A percentile compares a stretch with the other conserved stretches of the same genome.
These are phyloP conservation scores for Selenia dentaria DNA, from an alignment of 2,888 invertebrate species.

Conservation along the genomic window DNA sequence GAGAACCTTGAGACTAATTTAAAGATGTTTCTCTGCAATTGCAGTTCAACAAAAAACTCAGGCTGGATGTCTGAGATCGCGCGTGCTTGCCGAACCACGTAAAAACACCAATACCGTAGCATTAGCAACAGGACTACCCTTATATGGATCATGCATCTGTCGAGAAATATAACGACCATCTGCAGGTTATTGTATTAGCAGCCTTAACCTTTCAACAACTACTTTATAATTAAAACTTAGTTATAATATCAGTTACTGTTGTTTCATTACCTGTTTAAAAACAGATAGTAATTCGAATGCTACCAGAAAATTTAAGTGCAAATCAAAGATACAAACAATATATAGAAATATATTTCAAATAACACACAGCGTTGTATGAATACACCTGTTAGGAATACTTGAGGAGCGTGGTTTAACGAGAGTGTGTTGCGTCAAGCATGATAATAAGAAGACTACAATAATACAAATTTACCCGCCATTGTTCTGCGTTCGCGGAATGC, in stretches of 20 bases:
- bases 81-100: constrained; percentile 40
- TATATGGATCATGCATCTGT: constrained; percentile 33
- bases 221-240: constrained; percentile 16
- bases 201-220: constrained; percentile 23
- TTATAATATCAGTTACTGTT: constrained; percentile 4
- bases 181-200: constrained; percentile 27
- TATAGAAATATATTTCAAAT: constrained; percentile 53
- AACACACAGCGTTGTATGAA: constrained; percentile 54
- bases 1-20: constrained; percentile 34
- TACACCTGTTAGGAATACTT: constrained; percentile 53
- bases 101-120: constrained; percentile 41
- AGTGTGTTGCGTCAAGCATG: constrained; percentile 74
- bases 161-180: constrained; percentile 26
- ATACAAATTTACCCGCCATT: constrained; percentile 82
- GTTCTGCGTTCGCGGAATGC: constrained; percentile 78
- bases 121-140: constrained; percentile 20
- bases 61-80: constrained; percentile 27
- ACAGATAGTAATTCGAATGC: constrained; percentile 9
- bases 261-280: constrained; percentile 1
- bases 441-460: constrained; percentile 78
- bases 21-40: constrained; percentile 41
- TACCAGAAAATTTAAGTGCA: too few species aligned
- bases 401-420: constrained; percentile 48
- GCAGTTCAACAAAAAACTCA: constrained; percentile 34
- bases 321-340: constrained; percentile 30